phyloP scores from a whole-genome alignment of 1,140 invertebrate genomes.

The Drosophila sproati region DNA sequence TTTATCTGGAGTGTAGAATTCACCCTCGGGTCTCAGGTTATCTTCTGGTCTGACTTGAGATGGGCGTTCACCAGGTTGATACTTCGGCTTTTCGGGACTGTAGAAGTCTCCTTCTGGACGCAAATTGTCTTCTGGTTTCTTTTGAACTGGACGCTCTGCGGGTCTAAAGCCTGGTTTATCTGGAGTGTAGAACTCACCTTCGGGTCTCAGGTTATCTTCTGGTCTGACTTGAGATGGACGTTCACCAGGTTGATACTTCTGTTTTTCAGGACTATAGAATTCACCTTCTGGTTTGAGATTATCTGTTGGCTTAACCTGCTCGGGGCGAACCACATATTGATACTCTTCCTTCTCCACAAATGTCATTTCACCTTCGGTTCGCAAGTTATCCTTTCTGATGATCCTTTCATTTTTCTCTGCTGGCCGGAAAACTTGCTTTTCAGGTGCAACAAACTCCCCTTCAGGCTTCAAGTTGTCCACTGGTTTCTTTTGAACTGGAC shows the following conservation, averaged over 20 bases:
- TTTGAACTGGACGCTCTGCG: no score
- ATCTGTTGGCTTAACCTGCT: slow-evolving; percentile 85
- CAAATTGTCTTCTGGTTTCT: no score
- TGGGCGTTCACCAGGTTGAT: no score
- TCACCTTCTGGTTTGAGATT: not conserved
- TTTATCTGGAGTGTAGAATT: no score
- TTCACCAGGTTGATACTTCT: not conserved
- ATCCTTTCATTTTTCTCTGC: not conserved
- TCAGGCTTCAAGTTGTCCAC: not conserved
- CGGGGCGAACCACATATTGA: slow-evolving; percentile 83
- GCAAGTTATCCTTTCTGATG: not conserved
- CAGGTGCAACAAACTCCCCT: not conserved
- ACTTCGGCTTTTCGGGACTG: no score
- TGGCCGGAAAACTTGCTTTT: not conserved
- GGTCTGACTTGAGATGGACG: no score
- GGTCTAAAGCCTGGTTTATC: no score
- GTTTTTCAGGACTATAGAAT: not conserved
- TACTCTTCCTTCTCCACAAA: slow-evolving; percentile 86
- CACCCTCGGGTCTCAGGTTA: no score
- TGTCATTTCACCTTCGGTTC: slow-evolving; percentile 49
- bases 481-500: slow-evolving; percentile 81
- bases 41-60: no score
- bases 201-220: no score
- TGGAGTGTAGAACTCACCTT: no score
- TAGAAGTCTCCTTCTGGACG: no score